These are phyloP conservation scores for Lithobates pipiens DNA, from an alignment of 2,797 vertebrate species.

Conservation along the genomic window DNA sequence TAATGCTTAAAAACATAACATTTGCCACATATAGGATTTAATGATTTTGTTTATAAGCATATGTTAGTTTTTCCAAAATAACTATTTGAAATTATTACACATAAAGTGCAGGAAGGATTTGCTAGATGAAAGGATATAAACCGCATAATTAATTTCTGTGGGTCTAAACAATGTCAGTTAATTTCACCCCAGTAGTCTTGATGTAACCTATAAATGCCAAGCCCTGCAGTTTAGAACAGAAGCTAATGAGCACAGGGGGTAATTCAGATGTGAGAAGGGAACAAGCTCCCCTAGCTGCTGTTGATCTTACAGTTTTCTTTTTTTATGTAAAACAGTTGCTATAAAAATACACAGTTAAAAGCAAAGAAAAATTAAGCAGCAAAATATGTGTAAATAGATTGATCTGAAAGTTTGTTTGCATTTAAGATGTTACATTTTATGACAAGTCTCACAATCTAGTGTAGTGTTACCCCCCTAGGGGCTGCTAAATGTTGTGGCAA, in stretches of 20 bases:
- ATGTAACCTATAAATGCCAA: conserved; percentile 36
- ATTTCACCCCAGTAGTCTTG: conserved; percentile 28
- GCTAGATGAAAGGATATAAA: conserved; percentile 27
- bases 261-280: conserved; percentile 21
- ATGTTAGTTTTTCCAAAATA: no score
- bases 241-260: conserved; percentile 28
- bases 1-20: no score
- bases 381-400: neutral
- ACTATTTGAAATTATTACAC: neutral
- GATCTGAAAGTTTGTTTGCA: neutral
- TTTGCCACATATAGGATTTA: no score
- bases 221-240: conserved; percentile 19
- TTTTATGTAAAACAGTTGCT: neutral
- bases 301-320: conserved; percentile 19
- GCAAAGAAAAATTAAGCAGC: neutral
- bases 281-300: conserved; percentile 13
- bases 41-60: no score
- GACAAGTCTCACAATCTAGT: conserved; percentile 17
- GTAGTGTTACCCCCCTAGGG: no score
- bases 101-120: conserved; percentile 13
- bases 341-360: neutral
- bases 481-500: no score
- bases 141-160: conserved; percentile 27
- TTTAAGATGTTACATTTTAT: neutral
- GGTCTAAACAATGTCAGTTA: conserved; percentile 42